Percentiles rank a stretch among this genome's conserved stretches.
These are phyloP conservation scores for Ceyx margarethae DNA, from an alignment of 2,113 vertebrate genomes.

Conservation along the genomic window DNA sequence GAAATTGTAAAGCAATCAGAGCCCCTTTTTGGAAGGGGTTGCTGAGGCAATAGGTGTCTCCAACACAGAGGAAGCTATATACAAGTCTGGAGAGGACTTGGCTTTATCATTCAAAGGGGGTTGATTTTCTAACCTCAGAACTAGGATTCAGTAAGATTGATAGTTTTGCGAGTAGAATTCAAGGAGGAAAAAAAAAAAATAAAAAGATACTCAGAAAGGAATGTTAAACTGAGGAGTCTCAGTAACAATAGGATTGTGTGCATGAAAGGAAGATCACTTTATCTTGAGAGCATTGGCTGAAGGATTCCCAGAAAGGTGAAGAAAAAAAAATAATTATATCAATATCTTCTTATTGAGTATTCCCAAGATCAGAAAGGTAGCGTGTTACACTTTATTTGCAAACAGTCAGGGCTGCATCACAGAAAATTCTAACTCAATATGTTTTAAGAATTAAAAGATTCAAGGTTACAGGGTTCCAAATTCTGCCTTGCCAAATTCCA, in stretches of 20 bases:
- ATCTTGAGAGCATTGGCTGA: neutral
- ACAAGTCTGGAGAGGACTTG: neutral
- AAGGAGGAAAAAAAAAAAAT: neutral
- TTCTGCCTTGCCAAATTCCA: slow-evolving; percentile 10
- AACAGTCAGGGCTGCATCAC: neutral
- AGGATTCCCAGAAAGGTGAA: neutral
- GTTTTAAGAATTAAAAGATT: slow-evolving; percentile 9
- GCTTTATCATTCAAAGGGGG: neutral
- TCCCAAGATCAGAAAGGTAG: neutral
- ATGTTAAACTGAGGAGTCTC: neutral
- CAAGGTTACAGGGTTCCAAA: neutral
- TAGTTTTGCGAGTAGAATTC: neutral
- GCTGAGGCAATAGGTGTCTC: neutral
- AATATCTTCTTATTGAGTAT: neutral
- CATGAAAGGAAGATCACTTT: neutral
- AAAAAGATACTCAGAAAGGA: neutral
- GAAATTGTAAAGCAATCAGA: neutral
- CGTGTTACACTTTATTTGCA: neutral
- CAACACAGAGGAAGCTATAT: neutral
- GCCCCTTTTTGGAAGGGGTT: neutral
- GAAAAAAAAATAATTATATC: neutral
- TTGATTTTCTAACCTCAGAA: neutral
- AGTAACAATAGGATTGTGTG: neutral
- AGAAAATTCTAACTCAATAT: neutral
- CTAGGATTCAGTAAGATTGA: neutral